Conservation (phyloP, 2,888 invertebrate genomes). For the Polymixis lichenea region DNA sequence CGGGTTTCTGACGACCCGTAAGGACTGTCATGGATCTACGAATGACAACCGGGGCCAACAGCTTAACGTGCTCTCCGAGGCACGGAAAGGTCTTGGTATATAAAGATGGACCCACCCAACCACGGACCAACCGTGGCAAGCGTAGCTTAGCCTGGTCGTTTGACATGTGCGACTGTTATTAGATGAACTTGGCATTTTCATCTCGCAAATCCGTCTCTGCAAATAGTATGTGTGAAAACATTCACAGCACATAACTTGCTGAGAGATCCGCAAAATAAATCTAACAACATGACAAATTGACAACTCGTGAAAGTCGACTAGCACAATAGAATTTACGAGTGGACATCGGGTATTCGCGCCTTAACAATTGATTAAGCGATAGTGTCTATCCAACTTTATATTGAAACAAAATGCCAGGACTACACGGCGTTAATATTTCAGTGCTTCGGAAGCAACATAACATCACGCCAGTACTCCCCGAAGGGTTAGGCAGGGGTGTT, state of each 20-base stretch:
- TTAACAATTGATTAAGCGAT: neutral
- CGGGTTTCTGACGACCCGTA: no score
- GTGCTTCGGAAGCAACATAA: no score
- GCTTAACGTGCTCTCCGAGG: no score
- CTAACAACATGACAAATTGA: constrained; percentile 5
- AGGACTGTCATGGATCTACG: no score
- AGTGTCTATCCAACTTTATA: neutral
- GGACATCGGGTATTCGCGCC: neutral
- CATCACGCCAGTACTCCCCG: no score
- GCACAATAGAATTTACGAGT: constrained; percentile 1
- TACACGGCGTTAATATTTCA: neutral
- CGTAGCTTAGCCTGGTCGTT: no score
- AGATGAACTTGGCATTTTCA: neutral
- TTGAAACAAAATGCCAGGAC: neutral
- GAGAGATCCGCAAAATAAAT: constrained; percentile 9
- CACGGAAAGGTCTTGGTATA: no score
- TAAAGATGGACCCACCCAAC: no score
- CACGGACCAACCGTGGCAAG: no score
- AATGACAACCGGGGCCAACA: no score
- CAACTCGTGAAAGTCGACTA: constrained; percentile 10
- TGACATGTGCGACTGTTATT: no score
- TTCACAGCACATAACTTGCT: neutral
- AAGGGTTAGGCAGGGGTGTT: no score
- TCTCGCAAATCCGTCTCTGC: neutral
- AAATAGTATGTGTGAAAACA: neutral